Conservation (phyloP, 2,797 vertebrate genomes). For the Parotocinclus haroldoi region DNA sequence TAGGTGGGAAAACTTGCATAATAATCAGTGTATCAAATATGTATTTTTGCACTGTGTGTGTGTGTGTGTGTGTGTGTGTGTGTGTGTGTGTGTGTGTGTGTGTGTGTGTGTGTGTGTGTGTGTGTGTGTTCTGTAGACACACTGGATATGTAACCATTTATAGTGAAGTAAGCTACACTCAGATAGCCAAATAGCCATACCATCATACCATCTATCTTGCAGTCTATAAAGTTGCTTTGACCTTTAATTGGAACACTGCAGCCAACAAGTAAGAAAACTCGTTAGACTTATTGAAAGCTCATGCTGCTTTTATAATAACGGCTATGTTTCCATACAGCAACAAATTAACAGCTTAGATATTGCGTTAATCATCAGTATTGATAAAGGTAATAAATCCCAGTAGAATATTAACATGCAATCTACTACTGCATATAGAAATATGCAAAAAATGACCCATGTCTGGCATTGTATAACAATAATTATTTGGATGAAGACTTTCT, state of each 20-base stretch:
- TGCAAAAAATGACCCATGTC: neutral
- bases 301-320: neutral
- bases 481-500: neutral
- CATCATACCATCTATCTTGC: no score
- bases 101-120: no score
- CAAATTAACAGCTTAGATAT: neutral
- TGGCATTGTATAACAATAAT: neutral
- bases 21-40: no score
- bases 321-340: neutral
- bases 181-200: neutral
- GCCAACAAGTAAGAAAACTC: no score
- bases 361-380: neutral
- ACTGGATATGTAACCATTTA: no score
- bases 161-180: neutral
- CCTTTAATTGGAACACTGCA: neutral
- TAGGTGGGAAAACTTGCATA: no score
- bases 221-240: neutral
- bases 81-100: no score
- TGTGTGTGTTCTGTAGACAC: neutral
- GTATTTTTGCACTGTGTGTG: no score
- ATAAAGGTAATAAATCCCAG: neutral
- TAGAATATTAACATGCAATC: neutral
- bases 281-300: neutral
- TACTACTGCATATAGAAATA: neutral
- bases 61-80: no score